phyloP scores from a whole-genome alignment of 2,888 invertebrate genomes.

The Ennomos erosarius region DNA sequence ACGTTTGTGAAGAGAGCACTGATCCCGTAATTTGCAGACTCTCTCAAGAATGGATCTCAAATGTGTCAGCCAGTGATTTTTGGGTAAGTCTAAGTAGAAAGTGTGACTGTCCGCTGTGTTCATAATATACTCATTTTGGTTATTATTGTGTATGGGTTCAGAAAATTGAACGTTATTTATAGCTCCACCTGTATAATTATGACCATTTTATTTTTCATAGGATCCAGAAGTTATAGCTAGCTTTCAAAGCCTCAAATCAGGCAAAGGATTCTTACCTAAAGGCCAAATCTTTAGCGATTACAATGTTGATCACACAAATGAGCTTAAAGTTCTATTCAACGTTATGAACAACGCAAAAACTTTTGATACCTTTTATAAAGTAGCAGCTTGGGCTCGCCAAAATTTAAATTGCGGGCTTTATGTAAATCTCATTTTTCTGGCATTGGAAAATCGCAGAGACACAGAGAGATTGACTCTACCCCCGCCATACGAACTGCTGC shows the following conservation, averaged over 20 bases:
- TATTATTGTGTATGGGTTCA: too few relatives aligned
- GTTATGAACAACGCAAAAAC: constrained; percentile 84
- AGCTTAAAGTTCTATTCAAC: constrained; percentile 70
- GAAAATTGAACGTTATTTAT: too few relatives aligned
- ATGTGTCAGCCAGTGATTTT: constrained; percentile 60
- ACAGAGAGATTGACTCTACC: constrained; percentile 85
- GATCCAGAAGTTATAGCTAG: constrained; percentile 58
- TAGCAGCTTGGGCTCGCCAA: constrained; percentile 85
- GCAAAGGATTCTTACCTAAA: constrained; percentile 62
- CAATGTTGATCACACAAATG: constrained; percentile 60
- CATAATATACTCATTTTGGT: too few relatives aligned
- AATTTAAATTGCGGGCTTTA: constrained; percentile 87
- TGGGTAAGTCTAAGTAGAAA: constrained; percentile 62
- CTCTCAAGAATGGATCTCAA: constrained; percentile 62
- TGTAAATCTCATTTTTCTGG: constrained; percentile 85
- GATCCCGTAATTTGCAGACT: constrained; percentile 54
- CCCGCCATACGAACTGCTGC: constrained; percentile 88
- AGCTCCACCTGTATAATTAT: neutral
- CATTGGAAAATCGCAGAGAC: constrained; percentile 85
- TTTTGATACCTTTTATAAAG: constrained; percentile 84
- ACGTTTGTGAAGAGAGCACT: constrained; percentile 70
- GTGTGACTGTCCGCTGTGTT: too few relatives aligned
- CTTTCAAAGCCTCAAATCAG: constrained; percentile 55
- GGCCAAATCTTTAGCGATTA: constrained; percentile 74
- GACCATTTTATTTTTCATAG: constrained; percentile 49